phyloP scores from a whole-genome alignment of 2,113 vertebrate genomes.

The Grus americana region DNA sequence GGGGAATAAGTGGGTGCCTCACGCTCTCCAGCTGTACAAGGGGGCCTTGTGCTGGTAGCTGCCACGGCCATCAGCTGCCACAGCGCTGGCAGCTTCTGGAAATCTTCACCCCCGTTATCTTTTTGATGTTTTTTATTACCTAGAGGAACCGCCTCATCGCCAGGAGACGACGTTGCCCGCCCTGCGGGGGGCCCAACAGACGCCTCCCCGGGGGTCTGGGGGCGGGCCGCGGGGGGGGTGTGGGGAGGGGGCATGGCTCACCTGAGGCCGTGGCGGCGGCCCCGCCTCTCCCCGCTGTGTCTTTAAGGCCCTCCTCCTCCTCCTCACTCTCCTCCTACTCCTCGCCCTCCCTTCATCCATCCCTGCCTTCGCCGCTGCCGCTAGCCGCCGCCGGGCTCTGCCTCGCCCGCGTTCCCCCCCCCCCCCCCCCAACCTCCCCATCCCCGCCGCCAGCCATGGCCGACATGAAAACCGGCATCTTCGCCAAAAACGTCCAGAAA shows the following conservation, averaged over 20 bases:
- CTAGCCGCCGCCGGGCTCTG: background rate
- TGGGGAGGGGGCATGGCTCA: background rate
- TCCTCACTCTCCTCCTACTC: background rate
- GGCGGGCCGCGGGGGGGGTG: too few species aligned
- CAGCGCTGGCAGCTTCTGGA: background rate
- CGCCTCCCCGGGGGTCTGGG: background rate
- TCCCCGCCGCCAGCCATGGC: slow-evolving; percentile 84
- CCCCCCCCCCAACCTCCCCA: background rate
- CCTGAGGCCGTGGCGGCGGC: background rate
- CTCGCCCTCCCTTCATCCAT: background rate
- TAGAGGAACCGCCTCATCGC: background rate
- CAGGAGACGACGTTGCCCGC: rapidly evolving
- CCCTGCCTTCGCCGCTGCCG: too few species aligned
- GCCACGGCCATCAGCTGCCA: background rate
- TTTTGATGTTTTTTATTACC: background rate
- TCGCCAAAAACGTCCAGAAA: slow-evolving; percentile 98
- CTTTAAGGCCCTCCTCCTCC: background rate
- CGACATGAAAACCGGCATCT: slow-evolving; percentile 95
- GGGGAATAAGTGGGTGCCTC: too few species aligned
- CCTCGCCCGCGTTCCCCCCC: background rate
- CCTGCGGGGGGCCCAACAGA: too few species aligned
- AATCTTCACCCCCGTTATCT: too few species aligned
- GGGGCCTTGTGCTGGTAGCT: background rate
- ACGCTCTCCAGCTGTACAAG: rapidly evolving
- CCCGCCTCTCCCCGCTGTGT: background rate